Evolutionary conservation across 53 echinoderm and acorn worm species (phyloP).

Genomic region (Crossaster papposus): DNA sequence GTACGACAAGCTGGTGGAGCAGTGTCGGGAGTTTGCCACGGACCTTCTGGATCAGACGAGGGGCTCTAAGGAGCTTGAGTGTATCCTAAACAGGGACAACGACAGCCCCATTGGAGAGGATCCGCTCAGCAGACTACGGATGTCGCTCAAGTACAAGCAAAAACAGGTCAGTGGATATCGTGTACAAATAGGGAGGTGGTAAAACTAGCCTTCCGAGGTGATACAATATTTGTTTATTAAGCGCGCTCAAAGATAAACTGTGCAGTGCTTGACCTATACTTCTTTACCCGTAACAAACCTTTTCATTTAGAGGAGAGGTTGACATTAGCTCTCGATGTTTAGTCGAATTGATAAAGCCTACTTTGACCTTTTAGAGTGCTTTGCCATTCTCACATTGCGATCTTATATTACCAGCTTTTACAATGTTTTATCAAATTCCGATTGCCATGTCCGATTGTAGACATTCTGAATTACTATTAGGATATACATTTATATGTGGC

Average conservation of each 20-base stretch:
- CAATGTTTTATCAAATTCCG: background rate
- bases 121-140: slow-evolving; percentile 80
- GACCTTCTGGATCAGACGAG: slow-evolving; percentile 89
- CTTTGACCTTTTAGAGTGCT: background rate
- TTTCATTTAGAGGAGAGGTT: too few relatives aligned
- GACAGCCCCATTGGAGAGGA: slow-evolving; percentile 67
- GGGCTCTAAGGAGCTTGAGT: slow-evolving; percentile 89
- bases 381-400: background rate
- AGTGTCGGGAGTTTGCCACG: slow-evolving; percentile 91
- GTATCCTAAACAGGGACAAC: slow-evolving; percentile 88
- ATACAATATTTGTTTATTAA: too few relatives aligned
- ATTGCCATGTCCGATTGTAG: background rate
- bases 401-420: background rate
- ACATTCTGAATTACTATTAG: background rate
- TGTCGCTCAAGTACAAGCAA: slow-evolving; percentile 95
- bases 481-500: too few relatives aligned
- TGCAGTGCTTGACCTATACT: too few relatives aligned
- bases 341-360: too few relatives aligned
- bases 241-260: too few relatives aligned
- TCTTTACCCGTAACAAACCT: too few relatives aligned
- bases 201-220: too few relatives aligned
- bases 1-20: slow-evolving; percentile 89
- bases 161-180: slow-evolving; percentile 82
- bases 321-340: too few relatives aligned
- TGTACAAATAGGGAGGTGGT: background rate